These are phyloP conservation scores for Crotalus viridis DNA, from an alignment of 2,113 vertebrate genomes.

Conservation along the genomic window DNA sequence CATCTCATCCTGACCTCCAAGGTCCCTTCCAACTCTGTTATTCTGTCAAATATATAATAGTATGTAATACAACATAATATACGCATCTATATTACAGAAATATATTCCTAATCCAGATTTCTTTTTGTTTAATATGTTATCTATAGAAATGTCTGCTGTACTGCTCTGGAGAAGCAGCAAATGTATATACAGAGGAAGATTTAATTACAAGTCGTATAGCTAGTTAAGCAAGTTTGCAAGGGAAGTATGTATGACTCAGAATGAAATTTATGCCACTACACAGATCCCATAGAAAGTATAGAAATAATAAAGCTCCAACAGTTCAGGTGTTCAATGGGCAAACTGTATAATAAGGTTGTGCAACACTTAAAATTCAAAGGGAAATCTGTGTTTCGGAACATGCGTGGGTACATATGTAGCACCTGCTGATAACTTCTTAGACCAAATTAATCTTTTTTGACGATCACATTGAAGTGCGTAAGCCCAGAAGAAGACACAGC, in stretches of 20 bases:
- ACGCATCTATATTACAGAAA: not conserved
- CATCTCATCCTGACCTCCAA: not conserved
- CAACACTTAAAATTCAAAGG: not conserved
- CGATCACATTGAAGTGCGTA: not conserved
- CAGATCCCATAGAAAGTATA: not conserved
- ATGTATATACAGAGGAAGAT: not conserved
- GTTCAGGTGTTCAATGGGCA: not conserved
- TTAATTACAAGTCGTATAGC: slow-evolving; percentile 12
- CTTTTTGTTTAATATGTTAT: not conserved
- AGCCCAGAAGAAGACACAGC: not conserved
- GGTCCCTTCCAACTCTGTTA: not conserved
- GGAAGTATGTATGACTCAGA: not conserved
- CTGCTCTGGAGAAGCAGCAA: not conserved
- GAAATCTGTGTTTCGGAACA: not conserved
- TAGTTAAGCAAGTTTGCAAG: slow-evolving; percentile 15
- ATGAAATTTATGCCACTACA: not conserved
- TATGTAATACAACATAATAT: not conserved
- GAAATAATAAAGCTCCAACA: not conserved
- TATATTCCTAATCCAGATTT: not conserved
- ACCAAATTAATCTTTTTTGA: not conserved
- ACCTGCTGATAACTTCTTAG: not conserved
- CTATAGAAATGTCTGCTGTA: not conserved
- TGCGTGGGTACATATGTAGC: not conserved
- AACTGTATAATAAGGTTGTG: not conserved
- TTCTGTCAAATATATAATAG: not conserved